A percentile compares a stretch with the other conserved stretches of the same genome.
Evolutionary conservation across 1,140 invertebrate genomes (phyloP).

Genomic region (Anoplophora glabripennis): DNA sequence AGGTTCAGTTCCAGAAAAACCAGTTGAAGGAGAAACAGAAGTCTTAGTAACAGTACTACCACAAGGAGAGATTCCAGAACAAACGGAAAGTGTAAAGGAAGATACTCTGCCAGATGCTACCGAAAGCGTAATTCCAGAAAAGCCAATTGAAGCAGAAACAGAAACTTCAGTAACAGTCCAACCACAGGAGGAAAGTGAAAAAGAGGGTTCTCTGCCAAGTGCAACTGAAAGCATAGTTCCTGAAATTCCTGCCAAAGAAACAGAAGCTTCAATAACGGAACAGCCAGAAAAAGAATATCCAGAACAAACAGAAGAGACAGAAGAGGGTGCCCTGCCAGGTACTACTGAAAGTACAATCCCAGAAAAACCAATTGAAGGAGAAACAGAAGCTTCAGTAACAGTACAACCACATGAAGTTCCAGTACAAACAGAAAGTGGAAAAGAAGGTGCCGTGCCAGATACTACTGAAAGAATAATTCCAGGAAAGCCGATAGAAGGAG

Average conservation of each 20-base stretch:
- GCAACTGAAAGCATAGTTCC: background rate
- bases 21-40: background rate
- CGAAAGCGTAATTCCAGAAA: background rate
- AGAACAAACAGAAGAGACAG: conserved; percentile 17
- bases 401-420: conserved; percentile 7
- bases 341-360: conserved; percentile 5
- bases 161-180: background rate
- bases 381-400: conserved; percentile 7
- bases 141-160: conserved; percentile 12
- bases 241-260: conserved; percentile 13
- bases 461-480: no score
- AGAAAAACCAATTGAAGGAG: conserved; percentile 10
- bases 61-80: conserved; percentile 3
- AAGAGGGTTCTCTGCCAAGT: conserved; percentile 4
- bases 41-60: background rate
- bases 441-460: background rate
- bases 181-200: conserved; percentile 1
- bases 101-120: background rate
- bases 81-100: conserved; percentile 7
- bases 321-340: conserved; percentile 2
- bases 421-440: conserved; percentile 18
- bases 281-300: conserved; percentile 25
- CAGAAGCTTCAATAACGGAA: conserved; percentile 15
- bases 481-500: background rate
- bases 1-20: background rate